These are phyloP conservation scores for Sericinus montela DNA, from an alignment of 2,888 invertebrate species.

Conservation along the genomic window DNA sequence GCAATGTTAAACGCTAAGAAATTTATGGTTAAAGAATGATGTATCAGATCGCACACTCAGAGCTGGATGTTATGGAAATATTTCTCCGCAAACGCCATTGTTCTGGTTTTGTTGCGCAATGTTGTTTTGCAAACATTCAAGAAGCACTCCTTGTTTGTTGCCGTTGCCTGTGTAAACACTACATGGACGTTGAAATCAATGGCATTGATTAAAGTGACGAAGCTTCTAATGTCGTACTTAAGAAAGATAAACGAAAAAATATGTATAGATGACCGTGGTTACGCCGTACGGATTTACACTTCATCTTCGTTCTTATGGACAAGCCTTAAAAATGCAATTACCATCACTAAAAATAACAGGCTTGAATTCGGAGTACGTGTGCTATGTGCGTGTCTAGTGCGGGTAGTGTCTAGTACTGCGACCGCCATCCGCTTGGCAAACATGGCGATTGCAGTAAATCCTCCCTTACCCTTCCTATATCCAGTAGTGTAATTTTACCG, in stretches of 20 bases:
- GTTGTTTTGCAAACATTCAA: constrained; percentile 65
- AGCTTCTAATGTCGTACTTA: constrained; percentile 4
- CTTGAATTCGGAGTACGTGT: too few species aligned
- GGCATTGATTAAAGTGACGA: constrained; percentile 6
- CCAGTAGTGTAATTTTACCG: too few species aligned
- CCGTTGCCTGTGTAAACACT: constrained; percentile 53
- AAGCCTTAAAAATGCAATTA: too few species aligned
- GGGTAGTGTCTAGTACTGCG: too few species aligned
- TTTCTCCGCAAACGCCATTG: constrained; percentile 53
- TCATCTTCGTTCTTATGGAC: too few species aligned
- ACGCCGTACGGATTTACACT: too few species aligned
- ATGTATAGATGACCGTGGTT: too few species aligned
- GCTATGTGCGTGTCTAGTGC: too few species aligned
- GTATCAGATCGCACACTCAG: constrained; percentile 7
- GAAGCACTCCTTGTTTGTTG: constrained; percentile 51
- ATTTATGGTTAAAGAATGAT: constrained; percentile 30
- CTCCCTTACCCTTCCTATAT: too few species aligned
- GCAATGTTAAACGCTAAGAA: constrained; percentile 8
- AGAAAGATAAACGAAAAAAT: neutral
- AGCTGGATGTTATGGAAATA: constrained; percentile 65
- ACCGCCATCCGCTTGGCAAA: too few species aligned
- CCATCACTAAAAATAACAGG: too few species aligned
- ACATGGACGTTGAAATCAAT: constrained; percentile 15
- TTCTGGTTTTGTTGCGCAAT: constrained; percentile 64
- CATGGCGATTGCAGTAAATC: too few species aligned